Base-by-base conservation (phyloP, 2,113 vertebrate species). In the Puffinus mauretanicus region DNA sequence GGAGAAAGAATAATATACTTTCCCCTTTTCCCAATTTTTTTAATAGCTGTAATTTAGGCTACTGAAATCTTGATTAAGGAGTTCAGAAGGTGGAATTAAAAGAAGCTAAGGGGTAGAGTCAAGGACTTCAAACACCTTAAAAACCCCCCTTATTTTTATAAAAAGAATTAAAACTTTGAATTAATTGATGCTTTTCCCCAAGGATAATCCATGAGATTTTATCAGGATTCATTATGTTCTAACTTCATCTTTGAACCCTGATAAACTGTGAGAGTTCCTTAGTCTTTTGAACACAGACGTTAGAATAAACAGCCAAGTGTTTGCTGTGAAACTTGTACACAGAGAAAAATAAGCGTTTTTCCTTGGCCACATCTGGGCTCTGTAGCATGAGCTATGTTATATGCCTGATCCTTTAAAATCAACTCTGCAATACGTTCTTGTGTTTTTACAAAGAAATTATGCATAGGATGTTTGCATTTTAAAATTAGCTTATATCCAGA, bases 21-120 rank as follows among this genome's bases (percentile, higher is more conserved):
- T 27, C 44, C 8, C 9, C 29, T 88, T 85, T 84, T n/a, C 61
- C 44, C 69, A 55, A 57, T 90, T 87, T 90, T 34, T 90, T 94
- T 90, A 94, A 94, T 87, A 92, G 26, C 34, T 82, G 40, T 80
- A 94, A 87, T 95, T 97, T 87, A 89, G 87, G 57, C 30, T 82
- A 58, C 52, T 62, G 54, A 44, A 91, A 80, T 93, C 65, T 85
- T 93, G 88, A 91, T 91, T 69, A 95, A 94, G 70, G 49, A 86
- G 49, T 79, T 94, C 62, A 94, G 77, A 80, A 89, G 40, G 40
- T 84, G 32, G 73, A 92, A 70, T 89, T 87, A 89, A 47, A 94
- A 86, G 83, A 82, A 95, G 61, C 20, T 86, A 91, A 89, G 12
- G 27, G 25, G 27, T 89, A 87, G 36, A 95, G 27, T 89, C 20